Evolutionary conservation across 2,888 invertebrate species (phyloP).

Genomic region (Linnaemya tessellans): DNA sequence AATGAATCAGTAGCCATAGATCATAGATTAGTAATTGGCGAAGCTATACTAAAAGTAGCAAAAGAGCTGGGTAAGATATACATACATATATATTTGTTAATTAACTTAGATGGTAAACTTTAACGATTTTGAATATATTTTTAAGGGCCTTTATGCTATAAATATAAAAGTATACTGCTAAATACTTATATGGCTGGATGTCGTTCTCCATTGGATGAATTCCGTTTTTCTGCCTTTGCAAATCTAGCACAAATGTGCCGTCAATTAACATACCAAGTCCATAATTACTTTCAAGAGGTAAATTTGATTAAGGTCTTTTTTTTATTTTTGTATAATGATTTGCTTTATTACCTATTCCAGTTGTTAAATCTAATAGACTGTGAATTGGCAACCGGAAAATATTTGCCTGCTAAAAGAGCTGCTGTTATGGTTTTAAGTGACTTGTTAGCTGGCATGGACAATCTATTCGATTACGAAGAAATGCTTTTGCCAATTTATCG

Average conservation of each 20-base stretch:
- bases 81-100: not conserved
- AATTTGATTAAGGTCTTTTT: slow-evolving; percentile 4
- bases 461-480: slow-evolving; percentile 80
- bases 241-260: slow-evolving; percentile 81
- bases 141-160: slow-evolving; percentile 80
- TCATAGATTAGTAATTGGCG: slow-evolving; percentile 81
- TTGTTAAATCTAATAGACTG: slow-evolving; percentile 77
- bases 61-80: slow-evolving; percentile 78
- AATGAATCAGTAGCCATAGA: slow-evolving; percentile 78
- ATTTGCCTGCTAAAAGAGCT: slow-evolving; percentile 82
- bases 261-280: slow-evolving; percentile 81
- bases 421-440: slow-evolving; percentile 81
- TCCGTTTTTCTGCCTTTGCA: slow-evolving; percentile 81
- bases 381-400: slow-evolving; percentile 78
- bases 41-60: slow-evolving; percentile 81
- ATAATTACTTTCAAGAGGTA: slow-evolving; percentile 82
- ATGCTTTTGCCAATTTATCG: slow-evolving; percentile 82
- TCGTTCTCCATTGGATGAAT: slow-evolving; percentile 78
- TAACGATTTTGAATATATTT: not conserved
- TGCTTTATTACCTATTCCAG: slow-evolving; percentile 46
- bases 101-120: not conserved
- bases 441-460: slow-evolving; percentile 81
- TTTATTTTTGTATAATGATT: not conserved
- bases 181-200: slow-evolving; percentile 81
- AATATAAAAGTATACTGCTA: slow-evolving; percentile 79